phyloP scores from a whole-genome alignment of 2,113 vertebrate genomes.

The Gyps fulvus region DNA sequence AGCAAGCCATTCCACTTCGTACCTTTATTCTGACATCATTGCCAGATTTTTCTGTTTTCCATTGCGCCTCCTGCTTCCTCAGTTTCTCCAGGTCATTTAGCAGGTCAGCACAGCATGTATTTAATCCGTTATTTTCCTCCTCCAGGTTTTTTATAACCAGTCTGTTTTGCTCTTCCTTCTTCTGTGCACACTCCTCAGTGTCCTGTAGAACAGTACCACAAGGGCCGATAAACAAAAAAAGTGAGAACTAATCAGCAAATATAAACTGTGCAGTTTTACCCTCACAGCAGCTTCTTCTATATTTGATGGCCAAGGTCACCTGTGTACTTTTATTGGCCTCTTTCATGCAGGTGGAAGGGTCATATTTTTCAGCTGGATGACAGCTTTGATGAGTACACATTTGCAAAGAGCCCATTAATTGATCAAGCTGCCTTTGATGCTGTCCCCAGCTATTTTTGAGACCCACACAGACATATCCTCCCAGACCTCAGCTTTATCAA shows the following conservation, averaged over 20 bases:
- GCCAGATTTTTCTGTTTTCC: conserved; percentile 79
- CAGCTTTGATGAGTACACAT: conserved; percentile 93
- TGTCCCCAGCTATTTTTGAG: conserved; percentile 93
- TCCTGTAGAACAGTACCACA: conserved; percentile 81
- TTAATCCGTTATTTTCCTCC: conserved; percentile 86
- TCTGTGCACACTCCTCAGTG: conserved; percentile 79
- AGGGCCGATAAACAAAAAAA: conserved; percentile 77
- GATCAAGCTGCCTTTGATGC: conserved; percentile 97
- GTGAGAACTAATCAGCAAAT: conserved; percentile 85
- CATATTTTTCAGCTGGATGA: conserved; percentile 89
- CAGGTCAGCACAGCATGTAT: conserved; percentile 81
- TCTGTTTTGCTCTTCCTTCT: conserved; percentile 83
- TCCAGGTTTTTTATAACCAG: conserved; percentile 82
- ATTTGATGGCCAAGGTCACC: conserved; percentile 92
- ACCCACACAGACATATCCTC: conserved; percentile 88
- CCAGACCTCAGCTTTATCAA: conserved; percentile 95
- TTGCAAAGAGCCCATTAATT: conserved; percentile 94
- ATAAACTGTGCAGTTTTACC: conserved; percentile 75
- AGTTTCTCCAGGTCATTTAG: conserved; percentile 90
- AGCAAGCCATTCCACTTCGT: conserved; percentile 11
- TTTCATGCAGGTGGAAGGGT: conserved; percentile 88
- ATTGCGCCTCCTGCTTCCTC: conserved; percentile 79
- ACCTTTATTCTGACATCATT: conserved; percentile 86
- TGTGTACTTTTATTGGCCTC: conserved; percentile 81
- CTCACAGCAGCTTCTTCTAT: conserved; percentile 77